These are phyloP conservation scores for Metellina segmentata DNA, from an alignment of 2,888 invertebrate species.

Conservation along the genomic window DNA sequence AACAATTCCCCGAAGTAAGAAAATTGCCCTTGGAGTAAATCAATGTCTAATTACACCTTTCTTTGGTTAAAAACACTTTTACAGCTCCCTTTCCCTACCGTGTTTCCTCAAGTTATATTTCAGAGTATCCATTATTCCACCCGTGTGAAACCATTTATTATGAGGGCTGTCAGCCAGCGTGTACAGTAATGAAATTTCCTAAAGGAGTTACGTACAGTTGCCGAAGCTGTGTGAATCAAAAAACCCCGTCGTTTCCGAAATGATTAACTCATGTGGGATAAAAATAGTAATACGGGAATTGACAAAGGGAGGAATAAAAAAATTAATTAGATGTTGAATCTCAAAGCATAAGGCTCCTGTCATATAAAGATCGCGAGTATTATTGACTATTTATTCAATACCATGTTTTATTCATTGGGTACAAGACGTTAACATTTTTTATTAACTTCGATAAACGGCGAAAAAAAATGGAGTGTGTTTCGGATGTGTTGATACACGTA, in stretches of 20 bases:
- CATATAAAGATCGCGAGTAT: constrained; percentile 3
- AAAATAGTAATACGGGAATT: constrained; percentile 6
- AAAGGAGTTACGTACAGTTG: constrained; percentile 5
- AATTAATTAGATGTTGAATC: constrained; percentile 22
- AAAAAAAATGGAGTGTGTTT: not conserved
- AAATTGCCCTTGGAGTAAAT: constrained; percentile 28
- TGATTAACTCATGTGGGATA: constrained; percentile 21
- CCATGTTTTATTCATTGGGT: not conserved
- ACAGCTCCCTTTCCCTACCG: not conserved
- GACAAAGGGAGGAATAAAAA: constrained; percentile 6
- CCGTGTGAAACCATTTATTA: constrained; percentile 21
- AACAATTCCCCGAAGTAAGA: not conserved
- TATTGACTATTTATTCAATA: constrained; percentile 46
- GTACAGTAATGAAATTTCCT: constrained; percentile 27
- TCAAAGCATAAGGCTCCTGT: not conserved
- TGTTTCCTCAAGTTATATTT: not conserved
- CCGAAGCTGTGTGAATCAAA: not conserved
- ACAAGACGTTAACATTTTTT: not conserved
- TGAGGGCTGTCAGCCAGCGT: constrained; percentile 2
- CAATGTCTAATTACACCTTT: constrained; percentile 39
- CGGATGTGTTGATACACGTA: not conserved
- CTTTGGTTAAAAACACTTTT: not conserved
- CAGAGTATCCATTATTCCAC: not conserved
- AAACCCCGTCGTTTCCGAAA: not conserved
- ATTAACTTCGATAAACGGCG: not conserved